These are phyloP conservation scores for Triplophysa rosa DNA, from an alignment of 2,113 vertebrate genomes.

Conservation along the genomic window DNA sequence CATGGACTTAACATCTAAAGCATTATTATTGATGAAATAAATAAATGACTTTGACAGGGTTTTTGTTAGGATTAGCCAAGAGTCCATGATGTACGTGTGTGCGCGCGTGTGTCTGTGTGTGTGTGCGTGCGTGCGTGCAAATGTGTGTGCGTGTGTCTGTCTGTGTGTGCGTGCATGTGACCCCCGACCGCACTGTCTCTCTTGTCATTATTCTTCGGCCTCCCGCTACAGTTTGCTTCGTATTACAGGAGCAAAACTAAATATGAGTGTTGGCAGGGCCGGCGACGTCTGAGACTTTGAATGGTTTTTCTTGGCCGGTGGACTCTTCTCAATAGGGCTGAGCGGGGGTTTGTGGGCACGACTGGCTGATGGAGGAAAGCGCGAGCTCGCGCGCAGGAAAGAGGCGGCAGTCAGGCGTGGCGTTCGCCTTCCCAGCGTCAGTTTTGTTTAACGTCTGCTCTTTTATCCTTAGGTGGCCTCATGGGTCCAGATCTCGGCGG, in stretches of 20 bases:
- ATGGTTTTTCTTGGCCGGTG: conserved; percentile 55
- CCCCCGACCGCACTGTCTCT: conserved; percentile 53
- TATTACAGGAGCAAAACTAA: conserved; percentile 58
- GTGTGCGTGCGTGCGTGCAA: not conserved
- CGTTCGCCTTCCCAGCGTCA: conserved; percentile 30
- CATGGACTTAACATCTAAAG: too few relatives aligned
- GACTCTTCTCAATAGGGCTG: conserved; percentile 22
- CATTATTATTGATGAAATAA: too few relatives aligned
- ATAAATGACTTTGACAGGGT: too few relatives aligned
- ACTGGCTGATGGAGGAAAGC: not conserved
- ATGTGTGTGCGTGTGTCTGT: not conserved
- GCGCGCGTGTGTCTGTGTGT: not conserved
- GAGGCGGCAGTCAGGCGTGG: conserved; percentile 12
- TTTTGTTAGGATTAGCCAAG: too few relatives aligned
- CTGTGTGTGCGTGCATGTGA: not conserved
- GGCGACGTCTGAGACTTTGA: conserved; percentile 42
- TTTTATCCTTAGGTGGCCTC: conserved; percentile 82
- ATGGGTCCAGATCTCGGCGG: conserved; percentile 87
- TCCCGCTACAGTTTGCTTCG: conserved; percentile 54
- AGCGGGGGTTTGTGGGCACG: conserved; percentile 21
- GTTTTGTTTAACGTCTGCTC: conserved; percentile 47
- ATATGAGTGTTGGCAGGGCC: conserved; percentile 55
- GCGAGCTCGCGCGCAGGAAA: not conserved
- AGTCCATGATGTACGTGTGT: too few relatives aligned
- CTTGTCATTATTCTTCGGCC: conserved; percentile 53